Evolutionary conservation across 2,888 invertebrate genomes (phyloP).

Genomic region (Dryobota labecula): DNA sequence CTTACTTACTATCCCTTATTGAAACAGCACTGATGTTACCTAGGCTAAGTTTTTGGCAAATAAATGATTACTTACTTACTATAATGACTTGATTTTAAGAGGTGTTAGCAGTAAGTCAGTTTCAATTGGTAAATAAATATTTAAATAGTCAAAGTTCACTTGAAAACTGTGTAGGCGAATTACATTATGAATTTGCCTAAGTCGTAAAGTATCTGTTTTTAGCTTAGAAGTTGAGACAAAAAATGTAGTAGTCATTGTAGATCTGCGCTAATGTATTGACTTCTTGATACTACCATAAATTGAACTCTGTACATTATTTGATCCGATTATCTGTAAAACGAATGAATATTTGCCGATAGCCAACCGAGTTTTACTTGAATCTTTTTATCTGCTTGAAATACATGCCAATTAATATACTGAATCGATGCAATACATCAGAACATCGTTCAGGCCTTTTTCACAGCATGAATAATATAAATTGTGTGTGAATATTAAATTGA

Average conservation of each 20-base stretch:
- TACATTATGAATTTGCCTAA: constrained; percentile 27
- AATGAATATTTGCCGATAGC: background rate
- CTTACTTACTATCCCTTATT: too few relatives aligned
- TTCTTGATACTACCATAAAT: too few relatives aligned
- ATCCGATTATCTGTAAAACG: background rate
- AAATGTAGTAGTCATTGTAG: constrained; percentile 22
- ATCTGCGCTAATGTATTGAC: constrained; percentile 1
- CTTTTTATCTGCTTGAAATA: constrained; percentile 7
- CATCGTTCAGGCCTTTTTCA: constrained; percentile 26
- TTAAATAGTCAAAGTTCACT: constrained; percentile 40
- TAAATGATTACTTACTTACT: too few relatives aligned
- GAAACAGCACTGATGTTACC: too few relatives aligned
- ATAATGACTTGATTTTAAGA: constrained; percentile 22
- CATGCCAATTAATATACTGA: constrained; percentile 24
- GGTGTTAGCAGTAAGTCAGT: constrained; percentile 38
- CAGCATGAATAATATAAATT: constrained; percentile 19
- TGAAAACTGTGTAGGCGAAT: constrained; percentile 36
- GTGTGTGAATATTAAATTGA: constrained; percentile 40
- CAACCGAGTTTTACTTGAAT: background rate
- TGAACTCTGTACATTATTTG: background rate
- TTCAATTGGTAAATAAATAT: constrained; percentile 48
- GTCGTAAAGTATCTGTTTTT: constrained; percentile 19
- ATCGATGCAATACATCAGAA: constrained; percentile 36
- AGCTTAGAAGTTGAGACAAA: constrained; percentile 32
- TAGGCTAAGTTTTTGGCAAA: too few relatives aligned